Evolutionary conservation across 1,140 invertebrate species (phyloP).

Genomic region (Trialeurodes vaporariorum): DNA sequence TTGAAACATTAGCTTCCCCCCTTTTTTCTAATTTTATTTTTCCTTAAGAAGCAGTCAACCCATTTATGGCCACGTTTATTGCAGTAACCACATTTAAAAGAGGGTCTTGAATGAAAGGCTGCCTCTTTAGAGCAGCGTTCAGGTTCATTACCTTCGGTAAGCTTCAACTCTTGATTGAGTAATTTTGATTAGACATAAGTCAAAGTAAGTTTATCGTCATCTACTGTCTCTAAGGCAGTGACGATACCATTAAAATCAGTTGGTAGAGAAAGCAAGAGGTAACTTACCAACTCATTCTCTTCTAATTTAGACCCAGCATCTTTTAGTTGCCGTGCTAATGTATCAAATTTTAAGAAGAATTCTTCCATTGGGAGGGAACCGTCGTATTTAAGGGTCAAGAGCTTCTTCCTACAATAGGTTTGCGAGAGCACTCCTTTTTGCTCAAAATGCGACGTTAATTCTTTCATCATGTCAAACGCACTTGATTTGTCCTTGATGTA

Average conservation of each 20-base stretch:
- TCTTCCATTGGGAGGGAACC: neutral
- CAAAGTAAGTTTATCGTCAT: conserved; percentile 30
- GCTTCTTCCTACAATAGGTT: neutral
- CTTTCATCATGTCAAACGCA: neutral
- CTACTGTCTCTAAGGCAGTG: conserved; percentile 34
- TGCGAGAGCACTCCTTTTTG: neutral
- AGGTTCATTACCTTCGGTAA: too few species aligned
- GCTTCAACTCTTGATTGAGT: too few species aligned
- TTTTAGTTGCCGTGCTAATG: conserved; percentile 1
- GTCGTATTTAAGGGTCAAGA: neutral
- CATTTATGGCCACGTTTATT: too few species aligned
- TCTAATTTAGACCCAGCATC: conserved; percentile 31
- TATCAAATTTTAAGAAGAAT: conserved; percentile 2
- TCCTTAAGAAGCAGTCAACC: too few species aligned
- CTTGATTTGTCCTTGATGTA: neutral
- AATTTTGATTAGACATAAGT: too few species aligned
- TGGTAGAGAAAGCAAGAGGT: conserved; percentile 33
- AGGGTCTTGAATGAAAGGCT: conserved; percentile 33
- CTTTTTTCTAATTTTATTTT: too few species aligned
- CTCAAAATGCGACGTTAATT: neutral
- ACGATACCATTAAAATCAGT: conserved; percentile 30
- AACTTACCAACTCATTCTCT: conserved; percentile 30
- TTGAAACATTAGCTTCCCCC: too few species aligned
- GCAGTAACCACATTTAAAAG: too few species aligned
- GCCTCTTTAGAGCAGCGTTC: too few species aligned